Base-by-base conservation (phyloP, 1,140 invertebrate genomes). In the Palaemon carinicauda region DNA sequence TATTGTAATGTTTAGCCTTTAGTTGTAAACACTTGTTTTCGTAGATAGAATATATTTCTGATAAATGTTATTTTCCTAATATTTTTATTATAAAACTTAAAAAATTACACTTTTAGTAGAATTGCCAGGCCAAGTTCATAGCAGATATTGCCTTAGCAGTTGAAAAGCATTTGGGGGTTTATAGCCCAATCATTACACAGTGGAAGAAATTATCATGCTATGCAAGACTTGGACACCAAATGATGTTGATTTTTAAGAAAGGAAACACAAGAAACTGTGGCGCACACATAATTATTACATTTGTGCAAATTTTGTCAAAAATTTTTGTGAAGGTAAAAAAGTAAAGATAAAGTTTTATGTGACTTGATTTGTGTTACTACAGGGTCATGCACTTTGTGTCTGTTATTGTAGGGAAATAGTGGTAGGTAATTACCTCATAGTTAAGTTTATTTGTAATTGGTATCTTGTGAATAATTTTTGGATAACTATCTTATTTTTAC, bases 91-190 rank as follows among this genome's bases (percentile, higher is more conserved):
- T 24, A 56, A 80, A 65, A 56, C 29, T 31, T 29, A 41, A 65
- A 80, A 80, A 56, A 19, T 54, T 53, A 80, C 56, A 65, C 78
- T 56, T 65, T 80, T 29, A 29, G 56, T 65, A 56, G 52, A 56
- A 41, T 80, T 29, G 78, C 78, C 78, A 80, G 54, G 53, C 65
- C 54, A 41, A 65, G 78, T 80, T 80, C 78, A 65, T 80, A 80
- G 54, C 54, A 80, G 78, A 33, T 56, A 24, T 80, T 80, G 78
- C 78, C 78, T 80, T 80, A 80, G 54, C 33, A 56, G 78, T 29
- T 33, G 17, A n/a, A 80, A 56, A 56, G 53, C 31, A 29, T 29
- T 56, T 21, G 19, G 54, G 65, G 78, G 53, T 65, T 54, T 33
- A 21, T 80, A 41, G 78, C 78, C 78, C 78, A 80, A 54, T 33